These are phyloP conservation scores for Leuciscus waleckii DNA, from an alignment of 2,797 vertebrate species.

Conservation along the genomic window DNA sequence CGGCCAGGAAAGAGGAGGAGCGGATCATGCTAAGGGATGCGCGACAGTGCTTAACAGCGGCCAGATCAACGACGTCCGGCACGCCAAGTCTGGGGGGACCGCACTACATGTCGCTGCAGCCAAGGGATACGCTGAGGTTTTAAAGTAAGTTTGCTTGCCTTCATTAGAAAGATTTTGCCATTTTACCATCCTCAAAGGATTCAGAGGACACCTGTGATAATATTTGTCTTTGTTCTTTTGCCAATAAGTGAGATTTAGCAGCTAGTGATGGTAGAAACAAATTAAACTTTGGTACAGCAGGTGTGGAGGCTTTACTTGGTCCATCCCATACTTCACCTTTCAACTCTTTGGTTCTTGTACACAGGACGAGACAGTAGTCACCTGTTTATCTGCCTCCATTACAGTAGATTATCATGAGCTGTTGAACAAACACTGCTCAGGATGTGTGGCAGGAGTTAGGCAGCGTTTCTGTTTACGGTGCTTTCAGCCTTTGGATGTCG, in stretches of 20 bases:
- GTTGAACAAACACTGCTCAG: slow-evolving; percentile 24
- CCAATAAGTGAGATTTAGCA: slow-evolving; percentile 1
- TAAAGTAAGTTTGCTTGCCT: slow-evolving; percentile 87
- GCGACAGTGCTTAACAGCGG: slow-evolving; percentile 97
- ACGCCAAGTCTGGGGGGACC: slow-evolving; percentile 95
- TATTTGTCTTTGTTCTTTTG: neutral
- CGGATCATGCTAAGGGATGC: slow-evolving; percentile 96
- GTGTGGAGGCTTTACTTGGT: slow-evolving; percentile 6
- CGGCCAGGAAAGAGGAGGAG: slow-evolving; percentile 97
- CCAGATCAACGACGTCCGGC: slow-evolving; percentile 91
- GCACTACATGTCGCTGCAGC: slow-evolving; percentile 97
- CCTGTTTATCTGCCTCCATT: slow-evolving; percentile 21
- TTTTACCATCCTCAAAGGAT: neutral
- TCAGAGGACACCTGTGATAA: neutral
- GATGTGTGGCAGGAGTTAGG: slow-evolving; percentile 22
- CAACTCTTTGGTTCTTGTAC: neutral
- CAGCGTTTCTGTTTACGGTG: neutral
- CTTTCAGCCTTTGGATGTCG: slow-evolving; percentile 1
- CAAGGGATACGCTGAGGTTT: slow-evolving; percentile 97
- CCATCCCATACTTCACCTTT: neutral
- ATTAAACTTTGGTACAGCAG: neutral
- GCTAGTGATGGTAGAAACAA: neutral
- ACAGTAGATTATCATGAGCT: slow-evolving; percentile 27
- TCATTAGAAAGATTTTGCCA: neutral
- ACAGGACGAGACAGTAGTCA: neutral